Base-by-base conservation (phyloP, 2,888 invertebrate genomes). In the Stegophylla sp. region DNA sequence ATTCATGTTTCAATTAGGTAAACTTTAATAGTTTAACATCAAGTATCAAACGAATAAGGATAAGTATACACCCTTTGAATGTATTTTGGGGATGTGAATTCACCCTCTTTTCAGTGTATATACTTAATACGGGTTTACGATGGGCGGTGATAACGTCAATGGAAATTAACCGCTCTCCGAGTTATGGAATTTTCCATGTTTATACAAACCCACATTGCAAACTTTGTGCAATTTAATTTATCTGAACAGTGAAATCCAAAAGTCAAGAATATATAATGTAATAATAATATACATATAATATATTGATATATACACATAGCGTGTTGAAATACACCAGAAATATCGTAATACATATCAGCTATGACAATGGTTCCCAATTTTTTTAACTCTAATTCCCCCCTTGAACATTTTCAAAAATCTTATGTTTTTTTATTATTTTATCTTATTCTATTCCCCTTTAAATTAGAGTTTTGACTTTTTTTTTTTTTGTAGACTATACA, bases 61-160 rank as follows among this genome's bases (percentile, higher is more conserved):
- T 20, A 64, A 64, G 69, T 56, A 72, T 23, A 72, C 72, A 56
- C 72, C 72, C 56, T 43, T 56, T 72, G 41, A 43, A 17, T 43
- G 23, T 56, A 72, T 34, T 71, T 10, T 48, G 20, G 15, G 43
- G 43, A 34, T 5, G 13, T 20, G 20, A 63, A 63, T 48, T 15
- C 48, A 9, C 48, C 61, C 63, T 34, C 73, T 20, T 28, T 45
- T 63, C 15, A n/a, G 41, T 59, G 15, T 26, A 15, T 43, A 12
- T 15, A 56, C 34, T 23, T 56, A 23, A 41, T 56, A 28, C 13
- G 23, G 23, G 23, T 59, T n/a, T 48, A 34, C 48, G 20, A 43
- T 20, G 45, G 73, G 63, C 61, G 61, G 59, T 34, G 20, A 56
- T 56, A 20, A 56, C 56, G 20, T 51, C 17, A 56, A 56, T 23